A percentile compares a stretch with the other conserved stretches of the same genome.
These are phyloP conservation scores for Lasioglossum lativentre DNA, from an alignment of 2,888 invertebrate species.

Conservation along the genomic window DNA sequence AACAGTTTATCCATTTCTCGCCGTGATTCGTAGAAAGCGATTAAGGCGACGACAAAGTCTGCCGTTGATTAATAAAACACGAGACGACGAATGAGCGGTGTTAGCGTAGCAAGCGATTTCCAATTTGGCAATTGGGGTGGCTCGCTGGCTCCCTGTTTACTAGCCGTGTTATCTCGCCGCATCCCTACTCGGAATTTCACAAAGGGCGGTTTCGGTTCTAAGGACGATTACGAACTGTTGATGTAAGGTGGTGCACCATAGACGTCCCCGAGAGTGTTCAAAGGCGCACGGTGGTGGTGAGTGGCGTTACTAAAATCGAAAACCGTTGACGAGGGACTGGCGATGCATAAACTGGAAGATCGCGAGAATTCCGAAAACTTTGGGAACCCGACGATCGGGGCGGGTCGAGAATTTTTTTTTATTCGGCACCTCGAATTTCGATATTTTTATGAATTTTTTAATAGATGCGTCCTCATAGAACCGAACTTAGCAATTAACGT, in stretches of 20 bases:
- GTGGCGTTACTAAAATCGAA: not conserved
- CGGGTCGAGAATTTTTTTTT: too few species aligned
- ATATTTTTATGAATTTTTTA: too few species aligned
- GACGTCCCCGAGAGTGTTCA: not conserved
- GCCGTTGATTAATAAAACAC: not conserved
- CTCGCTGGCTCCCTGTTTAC: not conserved
- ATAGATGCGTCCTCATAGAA: too few species aligned
- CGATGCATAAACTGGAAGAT: too few species aligned
- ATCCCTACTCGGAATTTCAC: slow-evolving; percentile 5
- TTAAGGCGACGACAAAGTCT: not conserved
- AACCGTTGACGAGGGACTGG: not conserved
- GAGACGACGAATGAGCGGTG: not conserved
- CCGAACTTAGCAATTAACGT: too few species aligned
- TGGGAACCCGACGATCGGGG: too few species aligned
- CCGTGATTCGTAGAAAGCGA: not conserved
- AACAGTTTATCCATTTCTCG: not conserved
- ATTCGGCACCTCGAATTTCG: too few species aligned
- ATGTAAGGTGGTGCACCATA: not conserved
- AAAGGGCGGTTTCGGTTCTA: not conserved
- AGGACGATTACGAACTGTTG: not conserved
- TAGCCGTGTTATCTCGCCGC: not conserved
- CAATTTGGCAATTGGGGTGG: not conserved
- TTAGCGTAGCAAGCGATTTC: not conserved
- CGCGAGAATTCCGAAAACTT: too few species aligned
- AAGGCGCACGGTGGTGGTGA: not conserved